Evolutionary conservation across 2,797 vertebrate genomes (phyloP), one percentile per base, ranked within the genome.

Genomic region (Megalops cyprinoides): DNA sequence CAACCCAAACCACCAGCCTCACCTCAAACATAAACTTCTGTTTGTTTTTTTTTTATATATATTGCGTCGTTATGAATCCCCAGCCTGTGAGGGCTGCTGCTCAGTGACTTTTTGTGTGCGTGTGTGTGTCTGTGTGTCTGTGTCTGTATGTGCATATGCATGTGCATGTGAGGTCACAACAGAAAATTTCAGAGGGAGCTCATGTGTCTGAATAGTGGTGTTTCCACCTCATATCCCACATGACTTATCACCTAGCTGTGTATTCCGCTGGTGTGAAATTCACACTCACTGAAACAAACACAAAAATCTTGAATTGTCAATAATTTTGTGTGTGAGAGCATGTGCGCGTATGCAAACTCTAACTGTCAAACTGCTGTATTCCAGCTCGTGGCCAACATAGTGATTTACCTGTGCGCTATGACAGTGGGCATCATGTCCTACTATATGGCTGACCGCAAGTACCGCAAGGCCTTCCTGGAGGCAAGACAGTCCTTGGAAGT

Each of bases 401-500:
- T 96, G 91, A 93, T 99, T 88, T 98, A 96, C 92, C 85, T 96
- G 84, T 96, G 97, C 0, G 91, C 96, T 44, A 93, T 96, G 88
- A 46, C 86, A 0, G 95, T 98, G 88, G 98, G 98, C 1, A 85
- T 96, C 91, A 94, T 97, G 93, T 97, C 96, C 0, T 98, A 96
- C 90, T 97, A 96, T 90, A 99, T 99, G 97, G 95, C 97, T 0
- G 97, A 99, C 89, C 96, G 97, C 67, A 98, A 97, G 85, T 98
- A 98, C 93, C 95, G 97, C 77, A 97, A 95, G 10, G 97, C 97
- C 15, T 99, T 99, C 90, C 89, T 98, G 51, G 98, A 98, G 86
- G 97, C 98, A 0, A 96, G 97, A 53, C 98, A 99, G 86, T 98
- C 98, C 0, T 95, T 99, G 6, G 96, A 98, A 89, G 96, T 99